Evolutionary conservation across 2,113 vertebrate genomes (phyloP), one percentile per base, ranked within the genome.

Genomic region (Jacana jacana): DNA sequence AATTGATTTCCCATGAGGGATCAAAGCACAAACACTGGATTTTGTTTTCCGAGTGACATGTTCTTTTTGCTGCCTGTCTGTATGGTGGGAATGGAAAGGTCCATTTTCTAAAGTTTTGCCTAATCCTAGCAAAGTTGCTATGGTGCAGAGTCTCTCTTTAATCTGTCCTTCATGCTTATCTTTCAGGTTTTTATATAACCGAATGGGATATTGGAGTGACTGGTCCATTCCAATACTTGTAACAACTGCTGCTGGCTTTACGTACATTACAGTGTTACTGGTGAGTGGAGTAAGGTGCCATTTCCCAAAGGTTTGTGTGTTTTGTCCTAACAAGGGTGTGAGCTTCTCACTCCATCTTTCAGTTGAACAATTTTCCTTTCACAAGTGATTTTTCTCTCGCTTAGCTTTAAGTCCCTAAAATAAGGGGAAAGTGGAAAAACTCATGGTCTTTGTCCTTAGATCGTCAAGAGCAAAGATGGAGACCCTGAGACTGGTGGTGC

Each of bases 111-210:
- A 51, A 70, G 33, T 17, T 44, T 39, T 71, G 2, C 39, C 40
- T 61, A 17, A 65, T n/a, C 24, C 52, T 13, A 14, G 8, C 33
- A 70, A 28, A 49, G 57, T 18, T 81, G 35, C 39, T 37, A 0
- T 28, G 48, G 5, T n/a, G 40, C 68, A 58, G 64, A 58, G 77
- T 66, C 49, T n/a, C 33, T 33, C 10, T 42, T 52, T 54, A 15
- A 81, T 57, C 46, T 71, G 28, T n/a, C 5, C 33, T 90, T 80
- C n/a, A 23, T 8, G 0, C 33, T 72, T 66, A 22, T 65, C 72
- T 51, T 97, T n/a, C 97, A 99, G 99, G 99, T 98, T 98, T 92
- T 98, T 99, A 39, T 99, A 99, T 95, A 99, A 99, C 93, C 98
- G 97, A 65, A 98, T 99, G 87, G 99, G 99, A 57, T 98, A 99